Percentiles rank a stretch among this genome's conserved stretches.
Evolutionary conservation across 2,888 invertebrate genomes (phyloP).

Genomic region (Notocelia uddmanniana): DNA sequence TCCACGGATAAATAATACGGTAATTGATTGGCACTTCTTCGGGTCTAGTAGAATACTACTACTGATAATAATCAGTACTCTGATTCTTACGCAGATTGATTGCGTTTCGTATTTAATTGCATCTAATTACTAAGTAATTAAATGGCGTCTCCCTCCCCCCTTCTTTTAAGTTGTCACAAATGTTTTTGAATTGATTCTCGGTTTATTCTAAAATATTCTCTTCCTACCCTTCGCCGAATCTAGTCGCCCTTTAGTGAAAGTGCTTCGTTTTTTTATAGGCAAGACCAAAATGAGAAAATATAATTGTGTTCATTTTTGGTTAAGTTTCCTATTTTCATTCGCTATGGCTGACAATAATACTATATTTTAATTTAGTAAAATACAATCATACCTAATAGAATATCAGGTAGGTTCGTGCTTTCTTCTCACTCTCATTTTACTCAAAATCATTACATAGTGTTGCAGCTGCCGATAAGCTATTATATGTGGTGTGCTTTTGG

Average conservation of each 20-base stretch:
- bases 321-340: neutral
- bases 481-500: neutral
- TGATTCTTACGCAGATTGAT: neutral
- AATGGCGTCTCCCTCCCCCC: neutral
- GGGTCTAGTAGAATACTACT: too few species aligned
- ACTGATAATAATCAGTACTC: too few species aligned
- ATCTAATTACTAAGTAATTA: neutral
- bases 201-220: neutral
- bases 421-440: neutral
- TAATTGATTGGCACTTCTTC: too few species aligned
- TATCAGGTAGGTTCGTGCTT: constrained; percentile 1
- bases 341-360: neutral
- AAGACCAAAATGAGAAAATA: neutral
- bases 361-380: neutral
- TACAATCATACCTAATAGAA: neutral
- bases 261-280: neutral
- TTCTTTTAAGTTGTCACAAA: constrained; percentile 23
- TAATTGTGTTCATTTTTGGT: too few species aligned
- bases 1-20: too few species aligned
- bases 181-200: constrained; percentile 15
- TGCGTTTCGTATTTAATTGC: neutral
- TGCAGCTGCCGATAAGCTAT: constrained; percentile 11
- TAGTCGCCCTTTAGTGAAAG: neutral
- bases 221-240: neutral
- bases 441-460: neutral